These are phyloP conservation scores for Mythimna loreyi DNA, from an alignment of 2,888 invertebrate species.

Conservation along the genomic window DNA sequence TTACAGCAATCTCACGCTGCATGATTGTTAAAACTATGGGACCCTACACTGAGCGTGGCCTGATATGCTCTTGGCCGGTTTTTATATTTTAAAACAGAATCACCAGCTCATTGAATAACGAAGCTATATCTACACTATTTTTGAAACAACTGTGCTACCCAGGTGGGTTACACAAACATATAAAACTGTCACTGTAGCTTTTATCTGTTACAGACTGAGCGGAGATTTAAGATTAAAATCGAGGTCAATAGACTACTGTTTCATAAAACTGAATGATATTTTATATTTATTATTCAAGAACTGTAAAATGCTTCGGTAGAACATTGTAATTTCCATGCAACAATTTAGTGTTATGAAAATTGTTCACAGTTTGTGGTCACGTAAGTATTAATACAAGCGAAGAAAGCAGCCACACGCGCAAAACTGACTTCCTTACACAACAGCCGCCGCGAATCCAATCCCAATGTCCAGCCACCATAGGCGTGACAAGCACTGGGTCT, in stretches of 20 bases:
- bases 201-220: not conserved
- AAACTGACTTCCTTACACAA: no score
- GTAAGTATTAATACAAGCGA: not conserved
- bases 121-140: conserved; percentile 1
- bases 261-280: not conserved
- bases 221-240: conserved; percentile 24
- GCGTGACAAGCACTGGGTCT: no score
- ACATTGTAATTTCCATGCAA: not conserved
- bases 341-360: no score
- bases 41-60: no score
- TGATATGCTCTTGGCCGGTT: no score
- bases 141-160: not conserved
- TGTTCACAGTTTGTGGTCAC: no score
- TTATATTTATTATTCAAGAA: not conserved
- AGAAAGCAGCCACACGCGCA: no score
- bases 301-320: not conserved
- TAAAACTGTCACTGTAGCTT: conserved; percentile 36
- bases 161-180: conserved; percentile 11
- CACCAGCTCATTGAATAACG: not conserved
- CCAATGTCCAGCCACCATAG: no score
- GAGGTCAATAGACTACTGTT: conserved; percentile 10
- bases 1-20: no score
- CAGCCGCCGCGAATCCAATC: no score
- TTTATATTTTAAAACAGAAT: not conserved
- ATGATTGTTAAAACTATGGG: no score